Conservation (phyloP, 1,140 invertebrate genomes). For the Mycetomoellerius zeteki region DNA sequence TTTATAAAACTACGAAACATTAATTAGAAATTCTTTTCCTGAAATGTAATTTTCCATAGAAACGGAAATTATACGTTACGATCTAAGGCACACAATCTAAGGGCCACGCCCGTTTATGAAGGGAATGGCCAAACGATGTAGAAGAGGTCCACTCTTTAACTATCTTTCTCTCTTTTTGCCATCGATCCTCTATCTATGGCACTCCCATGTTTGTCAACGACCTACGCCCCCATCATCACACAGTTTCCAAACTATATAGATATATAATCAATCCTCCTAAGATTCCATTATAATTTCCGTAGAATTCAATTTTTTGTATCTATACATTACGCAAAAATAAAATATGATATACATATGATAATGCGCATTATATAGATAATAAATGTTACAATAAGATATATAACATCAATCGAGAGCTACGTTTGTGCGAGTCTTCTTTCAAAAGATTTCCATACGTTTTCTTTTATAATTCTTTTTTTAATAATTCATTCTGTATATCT, state of each 20-base stretch:
- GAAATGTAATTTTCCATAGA: conserved; percentile 13
- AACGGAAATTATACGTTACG: conserved; percentile 10
- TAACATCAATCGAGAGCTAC: background rate
- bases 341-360: background rate
- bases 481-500: background rate
- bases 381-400: background rate
- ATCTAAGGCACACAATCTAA: conserved; percentile 39
- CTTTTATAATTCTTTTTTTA: background rate
- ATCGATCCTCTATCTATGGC: conserved; percentile 46
- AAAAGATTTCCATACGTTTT: background rate
- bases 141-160: conserved; percentile 26
- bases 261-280: background rate
- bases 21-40: background rate
- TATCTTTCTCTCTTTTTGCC: conserved; percentile 51
- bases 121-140: conserved; percentile 34
- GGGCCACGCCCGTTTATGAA: conserved; percentile 50
- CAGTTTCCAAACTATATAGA: conserved; percentile 18
- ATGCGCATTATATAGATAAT: background rate
- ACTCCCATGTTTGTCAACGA: conserved; percentile 58
- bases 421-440: background rate
- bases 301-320: background rate
- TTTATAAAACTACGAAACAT: background rate
- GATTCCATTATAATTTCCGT: background rate
- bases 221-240: conserved; percentile 40
- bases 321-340: background rate